These are phyloP conservation scores for Solenopsis invicta DNA, from an alignment of 1,140 invertebrate species.

Conservation along the genomic window DNA sequence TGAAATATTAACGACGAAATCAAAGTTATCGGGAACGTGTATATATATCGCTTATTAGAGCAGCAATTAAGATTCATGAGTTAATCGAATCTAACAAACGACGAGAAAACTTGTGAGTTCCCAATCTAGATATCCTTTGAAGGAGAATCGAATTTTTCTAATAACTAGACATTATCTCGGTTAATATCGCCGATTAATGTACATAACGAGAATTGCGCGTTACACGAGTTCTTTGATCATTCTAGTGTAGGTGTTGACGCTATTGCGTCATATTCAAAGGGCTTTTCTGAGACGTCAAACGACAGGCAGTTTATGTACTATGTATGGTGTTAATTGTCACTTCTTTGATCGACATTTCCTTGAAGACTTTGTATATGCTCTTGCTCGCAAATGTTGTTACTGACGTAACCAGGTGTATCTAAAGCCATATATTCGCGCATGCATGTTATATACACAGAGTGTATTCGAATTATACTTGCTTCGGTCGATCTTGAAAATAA, in stretches of 20 bases:
- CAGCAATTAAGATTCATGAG: not conserved
- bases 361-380: slow-evolving; percentile 12
- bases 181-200: slow-evolving; percentile 21
- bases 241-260: slow-evolving; percentile 6
- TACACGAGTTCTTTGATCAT: slow-evolving; percentile 44
- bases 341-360: slow-evolving; percentile 45
- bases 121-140: not conserved
- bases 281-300: slow-evolving; percentile 33
- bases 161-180: slow-evolving; percentile 11
- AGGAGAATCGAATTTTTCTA: not conserved
- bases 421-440: not conserved
- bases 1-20: slow-evolving; percentile 56
- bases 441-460: not conserved
- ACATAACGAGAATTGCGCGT: not conserved
- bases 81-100: not conserved
- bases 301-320: slow-evolving; percentile 40
- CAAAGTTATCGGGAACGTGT: not conserved
- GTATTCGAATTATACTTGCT: not conserved
- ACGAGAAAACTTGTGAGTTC: slow-evolving; percentile 9
- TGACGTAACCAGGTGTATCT: slow-evolving; percentile 15
- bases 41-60: slow-evolving; percentile 22
- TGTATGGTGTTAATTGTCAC: slow-evolving; percentile 41
- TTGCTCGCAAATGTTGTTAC: slow-evolving; percentile 49
- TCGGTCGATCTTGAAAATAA: slow-evolving; percentile 2
- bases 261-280: slow-evolving; percentile 24